Base-by-base conservation (phyloP, 1,140 invertebrate species). In the Trichoplusia ni region DNA sequence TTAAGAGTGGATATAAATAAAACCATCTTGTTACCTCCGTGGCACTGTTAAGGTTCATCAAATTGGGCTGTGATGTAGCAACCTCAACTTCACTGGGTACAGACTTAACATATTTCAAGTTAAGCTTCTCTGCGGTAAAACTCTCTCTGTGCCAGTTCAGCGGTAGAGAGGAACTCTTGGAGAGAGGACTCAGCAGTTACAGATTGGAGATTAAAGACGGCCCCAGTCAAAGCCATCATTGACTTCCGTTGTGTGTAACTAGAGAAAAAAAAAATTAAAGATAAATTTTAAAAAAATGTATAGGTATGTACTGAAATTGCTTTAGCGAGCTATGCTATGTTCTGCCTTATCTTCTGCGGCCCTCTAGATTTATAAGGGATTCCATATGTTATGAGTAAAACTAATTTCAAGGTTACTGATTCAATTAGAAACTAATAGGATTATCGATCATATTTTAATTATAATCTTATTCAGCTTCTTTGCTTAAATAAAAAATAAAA, bases 181-280 rank as follows among this genome's bases (percentile, higher is more conserved):
- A 99, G 94, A 13, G 97, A 97, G 49, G 94, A 97, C 84, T 99
- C 97, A 80, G 99, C 98, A 0, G 98, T 99, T 0, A 99, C 96
- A 0, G 98, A 99, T 79, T 97, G 95, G 2, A 99, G 90, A 90
- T 98, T 98, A 0, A n/a, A 98, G 88, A 31, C 96, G 92, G 38
- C 95, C 95, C 96, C 96, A 98, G 49, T 98, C 96, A 76, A 96
- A 96, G 2, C 96, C 97, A 92, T 98, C 97, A 79, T 95, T 93
- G 0, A 98, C 86, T 77, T 98, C 97, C 23, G 95, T 94, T 6
- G 96, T 97, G 76, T 98, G 97, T 1, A 97, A 83, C 96, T 98
- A 75, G 75, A 51, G 92, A 92, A 76, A 38, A 35, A 54, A 54
- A 38, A 16, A 9, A 6, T 25, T 47, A 13, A 14, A 7, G n/a